phyloP scores from a whole-genome alignment of 2,888 invertebrate genomes.

The Napeogenes sylphis region DNA sequence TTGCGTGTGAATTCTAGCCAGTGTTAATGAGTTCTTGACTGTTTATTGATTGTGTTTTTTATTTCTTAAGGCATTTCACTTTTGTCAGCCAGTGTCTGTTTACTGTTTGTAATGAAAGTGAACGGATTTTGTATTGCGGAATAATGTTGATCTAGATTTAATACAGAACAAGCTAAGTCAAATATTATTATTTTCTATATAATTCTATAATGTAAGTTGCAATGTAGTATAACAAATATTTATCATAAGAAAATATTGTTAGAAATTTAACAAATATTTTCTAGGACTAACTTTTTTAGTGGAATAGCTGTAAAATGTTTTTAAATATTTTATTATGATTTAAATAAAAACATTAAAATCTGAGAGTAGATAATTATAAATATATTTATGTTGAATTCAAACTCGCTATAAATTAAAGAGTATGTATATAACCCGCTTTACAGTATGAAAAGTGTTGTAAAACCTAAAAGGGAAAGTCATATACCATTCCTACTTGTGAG shows the following conservation, averaged over 20 bases:
- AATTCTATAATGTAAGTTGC: no score
- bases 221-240: no score
- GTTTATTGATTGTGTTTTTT: conserved; percentile 30
- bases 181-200: no score
- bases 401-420: no score
- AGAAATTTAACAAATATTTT: no score
- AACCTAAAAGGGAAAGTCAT: conserved; percentile 41
- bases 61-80: conserved; percentile 49
- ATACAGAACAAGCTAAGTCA: not conserved
- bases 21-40: conserved; percentile 19
- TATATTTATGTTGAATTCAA: no score
- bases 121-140: conserved; percentile 18
- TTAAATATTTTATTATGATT: no score
- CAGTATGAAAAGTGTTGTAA: conserved; percentile 63
- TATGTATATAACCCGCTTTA: conserved; percentile 35
- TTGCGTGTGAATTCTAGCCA: conserved; percentile 10
- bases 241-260: no score
- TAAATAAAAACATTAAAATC: no score
- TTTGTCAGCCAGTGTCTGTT: conserved; percentile 40
- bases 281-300: no score
- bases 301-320: no score
- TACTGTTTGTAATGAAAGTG: conserved; percentile 42
- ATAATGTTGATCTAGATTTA: conserved; percentile 6
- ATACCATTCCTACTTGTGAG: conserved; percentile 29
- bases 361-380: no score